Evolutionary conservation across 2,113 vertebrate species (phyloP).

Genomic region (Mola mola): DNA sequence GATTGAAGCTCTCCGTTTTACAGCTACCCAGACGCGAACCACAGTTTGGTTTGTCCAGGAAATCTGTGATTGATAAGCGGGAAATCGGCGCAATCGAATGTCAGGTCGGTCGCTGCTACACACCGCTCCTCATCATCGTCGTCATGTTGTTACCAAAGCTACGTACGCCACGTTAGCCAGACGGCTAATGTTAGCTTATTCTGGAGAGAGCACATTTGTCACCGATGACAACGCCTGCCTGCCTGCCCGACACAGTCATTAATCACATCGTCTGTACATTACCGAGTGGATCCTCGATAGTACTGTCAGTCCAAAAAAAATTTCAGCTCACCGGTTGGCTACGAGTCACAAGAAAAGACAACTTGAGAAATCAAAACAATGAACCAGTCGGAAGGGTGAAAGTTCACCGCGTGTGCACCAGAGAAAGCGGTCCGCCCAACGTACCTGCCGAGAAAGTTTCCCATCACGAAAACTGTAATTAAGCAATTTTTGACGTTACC

Average conservation of each 20-base stretch:
- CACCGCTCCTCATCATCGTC: slow-evolving; percentile 40
- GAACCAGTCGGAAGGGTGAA: slow-evolving; percentile 51
- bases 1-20: background rate
- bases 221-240: background rate
- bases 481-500: too few species aligned
- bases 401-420: slow-evolving; percentile 57
- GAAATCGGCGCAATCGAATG: slow-evolving; percentile 33
- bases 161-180: slow-evolving; percentile 51
- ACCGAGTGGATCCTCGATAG: background rate
- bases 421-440: slow-evolving; percentile 29
- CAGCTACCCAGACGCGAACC: slow-evolving; percentile 23
- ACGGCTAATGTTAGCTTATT: slow-evolving; percentile 64
- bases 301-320: background rate
- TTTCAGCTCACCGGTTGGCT: background rate
- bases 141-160: slow-evolving; percentile 69
- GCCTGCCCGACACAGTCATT: background rate
- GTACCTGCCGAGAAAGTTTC: too few species aligned
- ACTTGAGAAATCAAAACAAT: slow-evolving; percentile 72
- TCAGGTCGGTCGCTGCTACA: slow-evolving; percentile 38
- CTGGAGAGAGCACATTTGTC: slow-evolving; percentile 42
- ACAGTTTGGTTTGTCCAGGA: slow-evolving; percentile 5
- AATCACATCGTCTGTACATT: background rate
- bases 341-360: background rate
- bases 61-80: slow-evolving; percentile 17
- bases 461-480: too few species aligned